A percentile compares a stretch with the other conserved stretches of the same genome.
Conservation (phyloP, 2,113 vertebrate genomes). For the Leptocoma aspasia region DNA sequence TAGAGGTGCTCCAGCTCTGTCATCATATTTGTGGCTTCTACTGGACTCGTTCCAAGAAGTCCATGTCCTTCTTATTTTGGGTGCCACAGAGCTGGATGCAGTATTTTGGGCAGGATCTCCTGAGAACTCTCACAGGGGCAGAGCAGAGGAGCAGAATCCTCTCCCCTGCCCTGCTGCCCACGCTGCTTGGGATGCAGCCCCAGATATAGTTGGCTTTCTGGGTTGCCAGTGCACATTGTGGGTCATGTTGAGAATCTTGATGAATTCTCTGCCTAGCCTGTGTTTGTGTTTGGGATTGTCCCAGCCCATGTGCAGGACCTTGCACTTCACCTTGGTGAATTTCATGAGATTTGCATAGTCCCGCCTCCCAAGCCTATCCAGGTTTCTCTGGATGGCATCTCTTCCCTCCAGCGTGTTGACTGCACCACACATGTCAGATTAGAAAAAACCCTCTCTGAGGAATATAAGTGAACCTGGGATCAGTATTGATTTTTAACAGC, state of each 20-base stretch:
- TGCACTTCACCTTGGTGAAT: background rate
- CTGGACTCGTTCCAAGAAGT: background rate
- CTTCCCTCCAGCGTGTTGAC: background rate
- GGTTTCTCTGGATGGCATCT: background rate
- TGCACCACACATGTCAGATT: background rate
- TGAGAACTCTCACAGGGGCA: background rate
- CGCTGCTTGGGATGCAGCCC: rapidly evolving
- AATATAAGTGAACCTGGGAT: background rate
- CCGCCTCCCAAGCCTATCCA: background rate
- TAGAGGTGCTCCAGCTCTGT: background rate
- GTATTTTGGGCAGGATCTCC: background rate
- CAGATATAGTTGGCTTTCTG: background rate
- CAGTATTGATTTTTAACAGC: background rate
- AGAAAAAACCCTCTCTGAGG: background rate
- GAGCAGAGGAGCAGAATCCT: background rate
- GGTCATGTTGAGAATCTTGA: background rate
- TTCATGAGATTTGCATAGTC: background rate
- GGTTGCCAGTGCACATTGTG: background rate
- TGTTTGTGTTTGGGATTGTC: background rate
- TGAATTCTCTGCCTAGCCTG: background rate
- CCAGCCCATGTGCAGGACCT: background rate
- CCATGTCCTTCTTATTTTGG: background rate
- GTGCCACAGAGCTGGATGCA: background rate
- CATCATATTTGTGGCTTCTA: background rate
- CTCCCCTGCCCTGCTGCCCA: background rate